A percentile compares a stretch with the other conserved stretches of the same genome.
Conservation (phyloP, 2,113 vertebrate species). For the Prinia subflava region DNA sequence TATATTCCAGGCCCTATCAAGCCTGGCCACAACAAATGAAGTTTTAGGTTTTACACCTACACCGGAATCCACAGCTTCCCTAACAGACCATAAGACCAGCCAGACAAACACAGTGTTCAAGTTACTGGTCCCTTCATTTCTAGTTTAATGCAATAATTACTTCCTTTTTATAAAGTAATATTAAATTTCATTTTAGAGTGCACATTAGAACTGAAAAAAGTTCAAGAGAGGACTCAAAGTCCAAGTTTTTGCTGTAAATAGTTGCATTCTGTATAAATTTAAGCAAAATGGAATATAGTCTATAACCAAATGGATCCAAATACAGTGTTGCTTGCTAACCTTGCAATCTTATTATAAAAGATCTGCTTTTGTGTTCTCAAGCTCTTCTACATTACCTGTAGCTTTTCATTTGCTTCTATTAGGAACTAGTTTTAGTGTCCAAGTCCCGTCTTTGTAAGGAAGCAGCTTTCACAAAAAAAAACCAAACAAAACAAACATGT, state of each 20-base stretch:
- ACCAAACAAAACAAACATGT: fast-evolving
- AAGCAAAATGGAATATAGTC: background rate
- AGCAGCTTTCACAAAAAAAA: background rate
- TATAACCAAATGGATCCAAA: background rate
- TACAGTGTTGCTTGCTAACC: background rate
- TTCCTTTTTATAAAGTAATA: background rate
- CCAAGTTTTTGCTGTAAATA: background rate
- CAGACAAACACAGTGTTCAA: background rate
- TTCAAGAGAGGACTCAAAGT: background rate
- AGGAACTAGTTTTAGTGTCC: background rate
- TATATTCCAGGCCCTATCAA: background rate
- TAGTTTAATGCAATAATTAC: background rate
- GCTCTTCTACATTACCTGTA: background rate
- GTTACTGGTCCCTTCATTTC: background rate
- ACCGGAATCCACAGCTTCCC: background rate
- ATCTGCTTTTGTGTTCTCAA: background rate
- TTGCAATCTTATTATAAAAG: background rate
- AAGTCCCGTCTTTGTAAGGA: background rate
- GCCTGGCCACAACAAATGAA: background rate
- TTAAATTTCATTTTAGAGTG: background rate
- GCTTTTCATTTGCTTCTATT: background rate
- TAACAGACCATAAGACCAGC: background rate
- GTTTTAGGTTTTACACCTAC: background rate
- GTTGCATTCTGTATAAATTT: background rate
- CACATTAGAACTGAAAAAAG: background rate